Evolutionary conservation across 2,113 vertebrate species (phyloP), one percentile per base, ranked within the genome.

Genomic region (Phodopus roborovskii): DNA sequence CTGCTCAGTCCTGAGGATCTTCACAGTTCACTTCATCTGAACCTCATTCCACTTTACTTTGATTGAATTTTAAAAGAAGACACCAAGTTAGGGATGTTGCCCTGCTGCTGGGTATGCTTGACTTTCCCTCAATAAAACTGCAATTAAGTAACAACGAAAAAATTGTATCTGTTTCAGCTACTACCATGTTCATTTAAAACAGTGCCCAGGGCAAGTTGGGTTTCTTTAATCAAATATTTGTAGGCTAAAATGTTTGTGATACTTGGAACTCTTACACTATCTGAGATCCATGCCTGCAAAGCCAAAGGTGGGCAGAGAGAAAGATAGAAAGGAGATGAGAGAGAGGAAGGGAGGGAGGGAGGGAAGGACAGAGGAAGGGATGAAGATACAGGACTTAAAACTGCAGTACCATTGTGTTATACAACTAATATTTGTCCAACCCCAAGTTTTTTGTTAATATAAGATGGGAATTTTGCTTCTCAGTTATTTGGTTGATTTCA

Each of bases 351-450:
- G 68, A 6, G 0, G 7, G 0, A 36, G 0, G 11, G 74, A 50
- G 2, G 4, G 22, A 74, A 0, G 16, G n/a, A 42, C 1, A 4
- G 2, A 39, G 33, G 20, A 12, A 36, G 48, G 4, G 0, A 42
- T 26, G 4, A 0, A 42, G 5, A 9, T 0, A 8, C 15, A 7
- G 5, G 36, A 53, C 19, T 42, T 79, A 26, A 66, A 78, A 74
- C 53, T 26, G 2, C 26, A 73, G 64, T 45, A 20, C 48, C 20
- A 30, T 33, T 64, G 4, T 2, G 36, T 60, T 64, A 83, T 16
- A 17, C 1, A 45, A 53, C 15, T 73, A 45, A 83, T 94, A 91
- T 79, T 73, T 79, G 36, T n/a, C 16, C 11, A n/a, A 19, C 17
- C 13, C 60, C 13, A 73, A 26, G 28, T 28, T 90, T 81, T 50